Conservation (phyloP, 2,888 invertebrate genomes). For the Rapana venosa region DNA sequence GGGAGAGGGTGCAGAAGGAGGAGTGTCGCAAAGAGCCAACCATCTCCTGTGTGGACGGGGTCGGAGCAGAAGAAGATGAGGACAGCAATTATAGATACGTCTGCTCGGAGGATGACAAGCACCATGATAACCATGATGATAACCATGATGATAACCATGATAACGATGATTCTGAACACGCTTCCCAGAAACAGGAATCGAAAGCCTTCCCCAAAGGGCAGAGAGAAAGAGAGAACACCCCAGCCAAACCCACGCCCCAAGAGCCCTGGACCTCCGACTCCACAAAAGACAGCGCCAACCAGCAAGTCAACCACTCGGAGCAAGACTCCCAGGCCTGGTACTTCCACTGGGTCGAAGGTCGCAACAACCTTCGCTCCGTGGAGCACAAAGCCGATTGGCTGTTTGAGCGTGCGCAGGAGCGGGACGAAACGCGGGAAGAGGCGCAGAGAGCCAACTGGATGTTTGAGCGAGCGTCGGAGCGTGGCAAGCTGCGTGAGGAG, state of each 20-base stretch:
- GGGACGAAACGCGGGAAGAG: constrained; percentile 30
- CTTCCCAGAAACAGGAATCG: background rate
- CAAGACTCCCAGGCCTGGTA: constrained; percentile 12
- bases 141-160: background rate
- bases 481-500: constrained; percentile 4
- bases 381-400: constrained; percentile 40
- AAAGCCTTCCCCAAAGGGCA: background rate
- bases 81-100: background rate
- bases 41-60: background rate
- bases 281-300: background rate
- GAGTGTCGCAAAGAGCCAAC: background rate
- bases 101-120: background rate
- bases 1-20: background rate
- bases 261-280: background rate
- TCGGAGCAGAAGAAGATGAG: background rate
- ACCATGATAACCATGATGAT: background rate
- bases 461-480: constrained; percentile 42
- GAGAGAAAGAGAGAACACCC: background rate
- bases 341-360: constrained; percentile 33
- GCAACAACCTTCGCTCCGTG: constrained; percentile 19
- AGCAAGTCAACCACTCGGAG: background rate
- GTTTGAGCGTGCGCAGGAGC: constrained; percentile 44
- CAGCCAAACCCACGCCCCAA: background rate
- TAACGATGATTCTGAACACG: background rate
- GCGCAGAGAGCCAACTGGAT: constrained; percentile 42